These are phyloP conservation scores for Lordiphosa fenestrarum DNA, from an alignment of 2,888 invertebrate genomes.

Conservation along the genomic window DNA sequence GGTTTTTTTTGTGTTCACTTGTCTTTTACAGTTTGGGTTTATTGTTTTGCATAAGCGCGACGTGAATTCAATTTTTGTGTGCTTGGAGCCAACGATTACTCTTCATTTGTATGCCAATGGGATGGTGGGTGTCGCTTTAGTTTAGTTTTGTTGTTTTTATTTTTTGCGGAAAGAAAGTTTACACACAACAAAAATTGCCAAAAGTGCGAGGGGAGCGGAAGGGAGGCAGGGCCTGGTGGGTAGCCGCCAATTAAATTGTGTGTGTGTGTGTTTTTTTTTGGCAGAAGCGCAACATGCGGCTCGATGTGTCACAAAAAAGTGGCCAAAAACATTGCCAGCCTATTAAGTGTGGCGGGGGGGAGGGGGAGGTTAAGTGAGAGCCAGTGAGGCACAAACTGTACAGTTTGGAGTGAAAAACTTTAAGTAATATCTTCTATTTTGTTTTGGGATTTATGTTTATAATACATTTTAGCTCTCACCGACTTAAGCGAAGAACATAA, in stretches of 20 bases:
- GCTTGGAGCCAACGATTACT: slow-evolving; percentile 20
- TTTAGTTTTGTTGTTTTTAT: slow-evolving; percentile 24
- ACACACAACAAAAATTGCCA: slow-evolving; percentile 39
- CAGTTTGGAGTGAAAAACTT: no score
- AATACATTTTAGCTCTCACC: no score
- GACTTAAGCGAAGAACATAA: no score
- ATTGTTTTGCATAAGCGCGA: slow-evolving; percentile 47
- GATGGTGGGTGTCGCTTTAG: slow-evolving; percentile 48
- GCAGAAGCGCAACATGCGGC: no score
- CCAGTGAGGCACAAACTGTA: no score
- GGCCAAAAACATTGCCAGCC: no score
- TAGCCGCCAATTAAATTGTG: not conserved
- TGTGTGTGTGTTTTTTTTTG: not conserved
- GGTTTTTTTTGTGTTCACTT: slow-evolving; percentile 26
- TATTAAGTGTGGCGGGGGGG: no score
- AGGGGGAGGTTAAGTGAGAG: no score
- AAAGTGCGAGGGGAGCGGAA: slow-evolving; percentile 14
- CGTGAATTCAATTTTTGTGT: slow-evolving; percentile 29
- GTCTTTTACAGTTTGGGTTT: slow-evolving; percentile 30
- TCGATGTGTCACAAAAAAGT: no score
- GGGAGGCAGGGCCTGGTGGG: not conserved
- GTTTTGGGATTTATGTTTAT: no score
- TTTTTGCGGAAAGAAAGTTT: slow-evolving; percentile 61
- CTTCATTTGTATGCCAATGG: slow-evolving; percentile 60
- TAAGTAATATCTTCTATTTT: no score